Percentiles rank a stretch among this genome's conserved stretches.
These are phyloP conservation scores for Felis catus DNA, from an alignment of 2,113 vertebrate genomes.

Conservation along the genomic window F.catus_Fca126_mat1.0 CM031414.1:128894501-128895000, in stretches of 20 bases:
- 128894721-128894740: background rate
- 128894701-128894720: accelerated
- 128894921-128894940: too few species aligned
- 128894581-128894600: background rate
- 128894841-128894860: background rate
- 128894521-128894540: background rate
- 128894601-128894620: background rate
- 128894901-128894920: background rate
- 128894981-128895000: background rate
- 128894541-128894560: background rate
- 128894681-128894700: accelerated
- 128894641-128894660: background rate
- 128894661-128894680: accelerated
- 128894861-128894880: background rate
- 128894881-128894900: background rate
- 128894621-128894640: background rate
- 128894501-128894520: background rate
- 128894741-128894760: background rate
- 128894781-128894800: background rate
- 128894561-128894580: background rate
- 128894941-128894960: background rate
- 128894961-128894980: background rate
- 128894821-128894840: background rate
- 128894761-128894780: background rate
- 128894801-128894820: background rate